Base-by-base conservation (phyloP, 2,797 vertebrate species). In the Enteromius unitaeniatus region DNA sequence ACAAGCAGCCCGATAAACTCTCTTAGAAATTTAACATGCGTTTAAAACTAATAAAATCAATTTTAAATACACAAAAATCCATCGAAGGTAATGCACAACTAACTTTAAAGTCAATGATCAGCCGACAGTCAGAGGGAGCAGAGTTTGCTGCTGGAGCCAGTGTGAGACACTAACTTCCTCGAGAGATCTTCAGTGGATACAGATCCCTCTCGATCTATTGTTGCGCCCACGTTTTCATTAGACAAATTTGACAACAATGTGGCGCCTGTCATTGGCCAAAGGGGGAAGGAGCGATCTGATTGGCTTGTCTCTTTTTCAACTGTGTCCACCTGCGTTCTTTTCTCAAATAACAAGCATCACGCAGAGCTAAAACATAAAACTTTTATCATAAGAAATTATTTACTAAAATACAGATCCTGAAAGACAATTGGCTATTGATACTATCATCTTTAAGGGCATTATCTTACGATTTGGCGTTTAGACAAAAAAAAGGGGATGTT, bases 201-300 rank as follows among this genome's bases (percentile, higher is more conserved):
- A 96, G 94, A 95, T 92, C 90, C 81, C 92, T 90, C 93, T 93
- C 85, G 95, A 95, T 96, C 96, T 96, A 97, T 98, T 97, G 97
- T 97, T 96, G 96, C 96, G 93, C 93, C 94, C 94, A 94, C 96
- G 95, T 96, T 97, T 96, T 97, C 97, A 97, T 97, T 98, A 98
- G 96, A 96, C 96, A 95, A 96, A 96, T 96, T 97, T 95, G 96
- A 97, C 97, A 98, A 98, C 97, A 99, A 98, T 98, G 97, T 97
- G 97, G 95, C 95, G 95, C 89, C 95, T 96, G 96, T 96, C 94
- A 98, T 99, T 99, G 97, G 97, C 94, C 96, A 95, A 95, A 93
- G 94, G 92, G 93, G 94, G 92, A 94, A 91, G 94, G 92, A 91
- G 93, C 92, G 62, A 94, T 95, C 96, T 97, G 96, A 98, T 99